Conservation (phyloP, 2,888 invertebrate genomes). For the Micropterix aruncella region DNA sequence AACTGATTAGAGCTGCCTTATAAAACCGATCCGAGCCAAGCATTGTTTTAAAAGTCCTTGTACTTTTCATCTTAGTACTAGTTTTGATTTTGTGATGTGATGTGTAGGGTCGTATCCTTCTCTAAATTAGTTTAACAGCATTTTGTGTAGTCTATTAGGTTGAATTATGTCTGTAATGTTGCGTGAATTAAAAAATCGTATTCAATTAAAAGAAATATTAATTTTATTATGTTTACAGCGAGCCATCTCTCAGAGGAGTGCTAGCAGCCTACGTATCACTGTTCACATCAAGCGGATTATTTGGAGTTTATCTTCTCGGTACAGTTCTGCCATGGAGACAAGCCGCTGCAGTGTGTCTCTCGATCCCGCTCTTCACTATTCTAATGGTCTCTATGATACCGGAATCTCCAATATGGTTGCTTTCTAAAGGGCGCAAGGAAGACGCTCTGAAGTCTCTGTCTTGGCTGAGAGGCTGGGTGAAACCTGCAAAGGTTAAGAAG, state of each 20-base stretch:
- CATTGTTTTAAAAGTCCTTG: no score
- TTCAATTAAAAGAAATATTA: no score
- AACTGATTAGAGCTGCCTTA: no score
- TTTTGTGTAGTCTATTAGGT: no score
- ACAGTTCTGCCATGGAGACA: slow-evolving; percentile 19
- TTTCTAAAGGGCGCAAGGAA: slow-evolving; percentile 18
- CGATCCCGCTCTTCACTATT: slow-evolving; percentile 19
- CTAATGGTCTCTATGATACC: slow-evolving; percentile 20
- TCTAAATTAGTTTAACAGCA: no score
- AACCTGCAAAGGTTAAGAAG: slow-evolving; percentile 15
- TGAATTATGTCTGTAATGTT: no score
- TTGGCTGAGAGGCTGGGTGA: slow-evolving; percentile 22
- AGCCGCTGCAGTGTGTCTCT: slow-evolving; percentile 18
- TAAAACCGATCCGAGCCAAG: no score
- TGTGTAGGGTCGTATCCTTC: no score
- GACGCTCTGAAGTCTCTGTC: slow-evolving; percentile 20
- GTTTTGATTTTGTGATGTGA: no score
- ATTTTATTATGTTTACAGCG: slow-evolving; percentile 12
- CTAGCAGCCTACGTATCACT: slow-evolving; percentile 19
- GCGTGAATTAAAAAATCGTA: no score
- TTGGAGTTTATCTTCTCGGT: slow-evolving; percentile 18
- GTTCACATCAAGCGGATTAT: slow-evolving; percentile 18
- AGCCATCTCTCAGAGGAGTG: slow-evolving; percentile 20
- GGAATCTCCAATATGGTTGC: slow-evolving; percentile 23
- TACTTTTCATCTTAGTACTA: no score